phyloP scores from a whole-genome alignment of 2,797 vertebrate genomes.

The Spinus pinus region DNA sequence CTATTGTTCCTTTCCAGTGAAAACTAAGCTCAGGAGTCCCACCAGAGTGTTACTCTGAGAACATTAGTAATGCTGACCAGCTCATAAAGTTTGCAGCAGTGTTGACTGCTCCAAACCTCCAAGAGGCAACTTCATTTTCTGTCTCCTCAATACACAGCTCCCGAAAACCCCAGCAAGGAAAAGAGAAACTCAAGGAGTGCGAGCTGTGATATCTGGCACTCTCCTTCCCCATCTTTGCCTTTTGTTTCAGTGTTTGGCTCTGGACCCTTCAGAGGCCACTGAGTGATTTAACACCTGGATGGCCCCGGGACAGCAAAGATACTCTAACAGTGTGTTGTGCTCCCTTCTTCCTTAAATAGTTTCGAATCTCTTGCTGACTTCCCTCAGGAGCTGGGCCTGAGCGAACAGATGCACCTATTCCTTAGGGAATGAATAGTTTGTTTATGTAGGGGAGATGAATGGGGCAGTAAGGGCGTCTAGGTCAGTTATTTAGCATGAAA shows the following conservation, averaged over 20 bases:
- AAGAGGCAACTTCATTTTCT: constrained; percentile 46
- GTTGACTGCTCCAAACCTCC: constrained; percentile 47
- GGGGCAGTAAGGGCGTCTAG: constrained; percentile 48
- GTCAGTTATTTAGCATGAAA: constrained; percentile 67
- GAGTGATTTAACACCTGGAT: constrained; percentile 63
- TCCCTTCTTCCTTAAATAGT: constrained; percentile 37
- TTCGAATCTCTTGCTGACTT: constrained; percentile 12
- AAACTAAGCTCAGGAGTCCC: constrained; percentile 8
- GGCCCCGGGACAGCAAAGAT: constrained; percentile 28
- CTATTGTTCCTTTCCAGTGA: constrained; percentile 35
- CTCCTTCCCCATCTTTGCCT: neutral
- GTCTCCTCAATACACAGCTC: neutral
- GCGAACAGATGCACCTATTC: constrained; percentile 51
- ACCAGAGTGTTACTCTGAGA: constrained; percentile 48
- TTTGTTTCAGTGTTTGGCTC: constrained; percentile 42
- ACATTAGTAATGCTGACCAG: constrained; percentile 36
- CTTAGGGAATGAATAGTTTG: constrained; percentile 55
- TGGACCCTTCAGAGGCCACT: neutral
- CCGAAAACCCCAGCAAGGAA: neutral
- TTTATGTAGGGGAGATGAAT: constrained; percentile 62
- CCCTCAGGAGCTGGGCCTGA: constrained; percentile 36
- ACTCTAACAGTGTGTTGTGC: neutral
- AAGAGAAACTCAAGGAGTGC: neutral
- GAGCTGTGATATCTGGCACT: constrained; percentile 20
- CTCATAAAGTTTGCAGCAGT: constrained; percentile 37